Percentiles rank a stretch among this genome's conserved stretches.
Evolutionary conservation across 2,797 vertebrate species (phyloP).

Genomic region (Buphagus erythrorhynchus): DNA sequence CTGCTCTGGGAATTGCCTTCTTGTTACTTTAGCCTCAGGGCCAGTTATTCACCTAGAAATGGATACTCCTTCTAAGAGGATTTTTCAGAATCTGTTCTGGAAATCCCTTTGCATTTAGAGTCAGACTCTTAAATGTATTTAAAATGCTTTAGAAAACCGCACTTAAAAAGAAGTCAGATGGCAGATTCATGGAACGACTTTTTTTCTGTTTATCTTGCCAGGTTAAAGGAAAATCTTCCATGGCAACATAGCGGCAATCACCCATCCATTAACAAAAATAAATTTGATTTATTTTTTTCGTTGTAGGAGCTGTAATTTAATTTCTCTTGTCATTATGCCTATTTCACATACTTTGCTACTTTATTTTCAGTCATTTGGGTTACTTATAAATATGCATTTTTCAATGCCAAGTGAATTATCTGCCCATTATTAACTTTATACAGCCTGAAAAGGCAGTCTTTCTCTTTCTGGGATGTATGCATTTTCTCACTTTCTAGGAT

Average conservation of each 20-base stretch:
- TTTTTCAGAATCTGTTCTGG: background rate
- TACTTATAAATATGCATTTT: conserved; percentile 76
- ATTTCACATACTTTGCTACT: conserved; percentile 68
- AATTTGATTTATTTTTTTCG: conserved; percentile 54
- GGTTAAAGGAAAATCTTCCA: conserved; percentile 49
- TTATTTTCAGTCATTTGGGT: conserved; percentile 70
- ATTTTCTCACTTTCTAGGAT: background rate
- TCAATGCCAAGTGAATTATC: conserved; percentile 70
- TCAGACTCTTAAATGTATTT: conserved; percentile 14
- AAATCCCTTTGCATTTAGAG: background rate
- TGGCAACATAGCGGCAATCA: conserved; percentile 53
- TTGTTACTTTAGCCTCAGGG: background rate
- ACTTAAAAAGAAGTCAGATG: background rate
- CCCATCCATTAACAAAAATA: conserved; percentile 22
- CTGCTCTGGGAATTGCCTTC: background rate
- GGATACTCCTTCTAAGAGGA: background rate
- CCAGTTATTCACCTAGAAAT: background rate
- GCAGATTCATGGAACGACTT: conserved; percentile 26
- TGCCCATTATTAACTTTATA: conserved; percentile 66
- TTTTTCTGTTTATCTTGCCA: conserved; percentile 46
- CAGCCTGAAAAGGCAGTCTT: conserved; percentile 1
- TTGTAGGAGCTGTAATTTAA: conserved; percentile 54
- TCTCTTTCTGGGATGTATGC: conserved; percentile 9
- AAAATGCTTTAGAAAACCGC: background rate
- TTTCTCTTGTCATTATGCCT: conserved; percentile 70